Evolutionary conservation across 2,113 vertebrate species (phyloP).

Genomic region (Colaptes auratus): DNA sequence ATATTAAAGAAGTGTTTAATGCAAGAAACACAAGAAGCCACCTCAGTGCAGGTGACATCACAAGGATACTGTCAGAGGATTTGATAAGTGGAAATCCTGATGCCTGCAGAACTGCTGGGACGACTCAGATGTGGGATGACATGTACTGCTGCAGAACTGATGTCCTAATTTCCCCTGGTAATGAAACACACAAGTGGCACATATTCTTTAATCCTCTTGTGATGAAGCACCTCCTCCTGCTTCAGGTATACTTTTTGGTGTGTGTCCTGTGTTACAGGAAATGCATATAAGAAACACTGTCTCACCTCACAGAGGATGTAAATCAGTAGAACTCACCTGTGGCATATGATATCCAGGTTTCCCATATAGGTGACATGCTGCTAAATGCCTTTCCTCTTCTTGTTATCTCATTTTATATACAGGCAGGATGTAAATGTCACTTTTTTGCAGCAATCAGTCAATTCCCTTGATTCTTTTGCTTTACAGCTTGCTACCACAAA

Average conservation of each 20-base stretch:
- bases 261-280: not conserved
- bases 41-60: fast-evolving
- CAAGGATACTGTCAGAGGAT: not conserved
- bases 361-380: not conserved
- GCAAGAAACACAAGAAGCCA: not conserved
- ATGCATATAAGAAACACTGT: not conserved
- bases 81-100: not conserved
- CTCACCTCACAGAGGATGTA: not conserved
- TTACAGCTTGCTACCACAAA: not conserved
- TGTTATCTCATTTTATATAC: not conserved
- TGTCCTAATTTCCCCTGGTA: not conserved
- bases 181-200: not conserved
- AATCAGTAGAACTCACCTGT: not conserved
- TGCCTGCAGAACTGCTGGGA: not conserved
- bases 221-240: not conserved
- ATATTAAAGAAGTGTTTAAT: not conserved
- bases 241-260: not conserved
- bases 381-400: not conserved
- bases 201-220: not conserved
- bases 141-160: not conserved
- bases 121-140: conserved; percentile 12
- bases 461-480: not conserved
- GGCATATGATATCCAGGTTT: not conserved
- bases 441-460: not conserved
- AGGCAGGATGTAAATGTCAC: not conserved